phyloP scores from a whole-genome alignment of 2,113 vertebrate genomes.

The human region DNA sequence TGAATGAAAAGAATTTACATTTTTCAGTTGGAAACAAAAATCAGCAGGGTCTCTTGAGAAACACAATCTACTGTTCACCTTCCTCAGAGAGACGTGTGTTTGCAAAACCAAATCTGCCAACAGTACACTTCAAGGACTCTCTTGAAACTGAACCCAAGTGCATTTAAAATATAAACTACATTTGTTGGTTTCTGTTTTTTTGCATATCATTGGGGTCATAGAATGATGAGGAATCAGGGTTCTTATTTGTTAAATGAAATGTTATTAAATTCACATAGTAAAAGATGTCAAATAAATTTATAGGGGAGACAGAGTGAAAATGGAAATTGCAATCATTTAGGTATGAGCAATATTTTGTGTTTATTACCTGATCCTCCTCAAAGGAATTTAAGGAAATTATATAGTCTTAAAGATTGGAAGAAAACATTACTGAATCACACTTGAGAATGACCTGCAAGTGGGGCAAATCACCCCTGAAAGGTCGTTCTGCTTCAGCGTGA shows the following conservation, averaged over 20 bases:
- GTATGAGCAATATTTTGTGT: neutral
- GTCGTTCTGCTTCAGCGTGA: neutral
- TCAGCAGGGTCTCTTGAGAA: neutral
- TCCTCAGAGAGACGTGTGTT: neutral
- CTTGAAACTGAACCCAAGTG: neutral
- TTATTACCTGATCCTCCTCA: neutral
- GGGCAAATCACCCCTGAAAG: neutral
- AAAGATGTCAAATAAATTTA: constrained; percentile 36
- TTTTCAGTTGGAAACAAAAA: neutral
- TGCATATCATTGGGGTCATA: neutral
- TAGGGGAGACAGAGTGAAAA: neutral
- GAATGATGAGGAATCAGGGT: neutral
- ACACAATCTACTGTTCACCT: neutral
- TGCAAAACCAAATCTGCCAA: neutral
- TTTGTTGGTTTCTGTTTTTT: neutral
- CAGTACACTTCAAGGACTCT: neutral
- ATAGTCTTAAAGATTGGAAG: neutral
- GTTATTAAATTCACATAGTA: neutral
- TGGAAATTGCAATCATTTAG: neutral
- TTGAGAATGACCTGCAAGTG: neutral
- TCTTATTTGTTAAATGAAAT: constrained; percentile 45
- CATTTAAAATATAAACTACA: neutral
- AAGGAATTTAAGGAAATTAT: constrained; percentile 9
- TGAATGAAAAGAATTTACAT: neutral
- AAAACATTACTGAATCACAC: neutral